Conservation (phyloP, 2,888 invertebrate genomes). For the Rotaria sp. region DNA sequence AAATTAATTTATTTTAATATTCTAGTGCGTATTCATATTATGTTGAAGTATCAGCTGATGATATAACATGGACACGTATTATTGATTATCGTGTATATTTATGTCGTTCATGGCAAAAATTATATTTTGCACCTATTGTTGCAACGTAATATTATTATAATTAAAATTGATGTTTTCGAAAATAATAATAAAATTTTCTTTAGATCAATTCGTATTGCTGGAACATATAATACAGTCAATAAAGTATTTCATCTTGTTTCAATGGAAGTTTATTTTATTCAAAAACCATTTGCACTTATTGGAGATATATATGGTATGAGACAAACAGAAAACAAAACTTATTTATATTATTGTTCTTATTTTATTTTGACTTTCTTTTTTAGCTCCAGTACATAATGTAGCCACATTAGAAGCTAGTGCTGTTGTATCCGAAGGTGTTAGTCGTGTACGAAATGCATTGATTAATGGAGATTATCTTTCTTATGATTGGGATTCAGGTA, state of each 20-base stretch:
- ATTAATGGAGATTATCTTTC: slow-evolving; percentile 86
- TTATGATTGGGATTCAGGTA: slow-evolving; percentile 91
- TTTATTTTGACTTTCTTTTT: background rate
- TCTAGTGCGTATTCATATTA: slow-evolving; percentile 77
- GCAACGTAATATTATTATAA: slow-evolving; percentile 62
- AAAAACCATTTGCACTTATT: slow-evolving; percentile 25
- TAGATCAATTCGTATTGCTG: slow-evolving; percentile 72
- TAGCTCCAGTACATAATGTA: slow-evolving; percentile 78
- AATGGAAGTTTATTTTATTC: slow-evolving; percentile 32
- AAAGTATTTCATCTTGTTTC: slow-evolving; percentile 90
- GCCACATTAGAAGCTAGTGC: slow-evolving; percentile 83
- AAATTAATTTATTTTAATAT: background rate
- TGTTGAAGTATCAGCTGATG: slow-evolving; percentile 89
- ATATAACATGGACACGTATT: slow-evolving; percentile 84
- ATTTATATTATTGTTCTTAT: background rate
- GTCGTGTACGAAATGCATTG: slow-evolving; percentile 81
- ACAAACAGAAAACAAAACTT: background rate
- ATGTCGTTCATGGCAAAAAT: slow-evolving; percentile 90
- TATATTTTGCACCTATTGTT: slow-evolving; percentile 81
- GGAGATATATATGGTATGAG: slow-evolving; percentile 7
- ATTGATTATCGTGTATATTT: slow-evolving; percentile 82
- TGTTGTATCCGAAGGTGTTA: slow-evolving; percentile 87
- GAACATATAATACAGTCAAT: slow-evolving; percentile 94
- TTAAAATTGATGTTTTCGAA: background rate
- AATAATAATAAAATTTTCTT: background rate